Base-by-base conservation (phyloP, 2,113 vertebrate species). In the Scartelaos histophorus region DNA sequence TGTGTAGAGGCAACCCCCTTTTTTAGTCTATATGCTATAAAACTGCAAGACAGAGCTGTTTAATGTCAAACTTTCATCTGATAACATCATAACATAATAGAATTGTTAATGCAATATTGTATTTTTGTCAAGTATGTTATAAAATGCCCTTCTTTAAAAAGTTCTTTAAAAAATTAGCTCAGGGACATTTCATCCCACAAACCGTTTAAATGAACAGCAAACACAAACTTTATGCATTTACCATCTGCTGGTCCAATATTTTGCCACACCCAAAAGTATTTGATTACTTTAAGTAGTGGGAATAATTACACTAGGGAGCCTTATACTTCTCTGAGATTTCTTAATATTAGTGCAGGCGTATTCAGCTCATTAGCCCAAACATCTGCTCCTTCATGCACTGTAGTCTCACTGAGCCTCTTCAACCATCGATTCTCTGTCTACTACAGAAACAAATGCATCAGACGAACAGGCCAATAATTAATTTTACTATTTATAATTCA, bases 341-440 rank as follows among this genome's bases (percentile, higher is more conserved):
- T 68, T 67, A 79, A 75, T 81, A 67, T 47, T 43, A 76, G 65
- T 73, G 72, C 80, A 82, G 76, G 74, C 77, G 76, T 64, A 75
- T 84, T 67, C 67, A 80, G 76, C 75, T 88, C 83, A 87, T 90
- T 86, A 90, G 71, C 9, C 51, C 17, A 82, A 87, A 81, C 88
- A 90, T 87, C 81, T 88, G 85, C 56, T 74, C 43, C 70, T 75
- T 80, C 53, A 73, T 66, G 64, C 29, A 47, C 56, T 71, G 60
- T 24, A 69, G 75, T 57, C 75, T 24, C 51, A 45, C 67, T 15
- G 15, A 75, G 72, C 54, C 60, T 76, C 71, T 78, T 47, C 38
- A 71, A 70, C 25, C 74, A 66, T 51, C 45, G 1, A 49, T 75
- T 67, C 69, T 67, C 73, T 76, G 47, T 75, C 24, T 68, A 49